phyloP scores from a whole-genome alignment of 2,797 vertebrate genomes.

The Lacerta agilis region DNA sequence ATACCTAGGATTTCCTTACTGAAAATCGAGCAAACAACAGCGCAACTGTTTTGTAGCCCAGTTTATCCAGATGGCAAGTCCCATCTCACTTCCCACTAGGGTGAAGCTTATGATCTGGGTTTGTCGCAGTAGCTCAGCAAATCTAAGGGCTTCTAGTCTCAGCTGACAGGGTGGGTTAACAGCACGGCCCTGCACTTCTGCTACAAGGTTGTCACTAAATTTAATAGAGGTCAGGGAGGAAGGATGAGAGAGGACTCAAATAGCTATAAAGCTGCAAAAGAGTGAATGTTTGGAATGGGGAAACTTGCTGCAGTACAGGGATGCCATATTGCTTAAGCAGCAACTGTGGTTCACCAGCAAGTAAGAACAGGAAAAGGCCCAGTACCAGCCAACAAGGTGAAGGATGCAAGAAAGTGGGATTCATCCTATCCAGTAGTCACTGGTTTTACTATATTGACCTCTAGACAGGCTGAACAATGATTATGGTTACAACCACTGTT shows the following conservation, averaged over 20 bases:
- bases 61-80: background rate
- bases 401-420: rapidly evolving
- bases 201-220: constrained; percentile 8
- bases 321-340: background rate
- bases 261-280: rapidly evolving
- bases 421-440: rapidly evolving
- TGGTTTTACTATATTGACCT: rapidly evolving
- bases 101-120: background rate
- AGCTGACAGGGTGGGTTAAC: constrained; percentile 18
- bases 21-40: background rate
- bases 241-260: background rate
- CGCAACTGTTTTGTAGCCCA: background rate
- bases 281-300: rapidly evolving
- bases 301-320: background rate
- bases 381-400: background rate
- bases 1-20: constrained; percentile 21
- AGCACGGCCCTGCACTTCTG: background rate
- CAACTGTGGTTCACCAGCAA: rapidly evolving
- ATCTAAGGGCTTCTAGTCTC: background rate
- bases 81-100: background rate
- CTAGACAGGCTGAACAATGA: rapidly evolving
- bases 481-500: no score
- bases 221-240: constrained; percentile 19
- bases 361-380: background rate
- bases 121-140: background rate